These are phyloP conservation scores for Festucalex cinctus DNA, from an alignment of 2,113 vertebrate genomes.

Conservation along the genomic window DNA sequence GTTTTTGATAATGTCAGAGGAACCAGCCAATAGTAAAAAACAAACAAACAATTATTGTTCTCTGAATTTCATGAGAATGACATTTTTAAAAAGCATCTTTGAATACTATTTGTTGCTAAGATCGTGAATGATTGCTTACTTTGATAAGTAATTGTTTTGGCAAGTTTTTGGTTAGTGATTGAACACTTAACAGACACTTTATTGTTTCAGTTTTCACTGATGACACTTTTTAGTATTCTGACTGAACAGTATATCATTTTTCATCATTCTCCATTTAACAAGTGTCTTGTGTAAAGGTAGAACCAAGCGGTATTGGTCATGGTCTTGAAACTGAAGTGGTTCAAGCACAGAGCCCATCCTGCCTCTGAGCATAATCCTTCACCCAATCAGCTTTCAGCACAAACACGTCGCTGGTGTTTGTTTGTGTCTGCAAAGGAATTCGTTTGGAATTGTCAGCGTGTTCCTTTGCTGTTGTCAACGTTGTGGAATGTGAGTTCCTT, in stretches of 20 bases:
- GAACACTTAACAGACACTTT: not conserved
- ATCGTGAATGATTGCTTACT: not conserved
- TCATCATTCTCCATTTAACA: not conserved
- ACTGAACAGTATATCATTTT: not conserved
- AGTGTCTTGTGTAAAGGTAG: not conserved
- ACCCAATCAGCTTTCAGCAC: not conserved
- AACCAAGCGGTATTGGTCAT: not conserved
- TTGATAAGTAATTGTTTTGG: not conserved
- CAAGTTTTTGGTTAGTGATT: not conserved
- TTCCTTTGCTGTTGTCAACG: slow-evolving; percentile 36
- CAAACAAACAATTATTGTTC: too few relatives aligned
- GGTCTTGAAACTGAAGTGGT: not conserved
- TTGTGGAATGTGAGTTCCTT: slow-evolving; percentile 49
- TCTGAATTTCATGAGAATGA: not conserved
- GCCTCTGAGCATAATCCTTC: not conserved
- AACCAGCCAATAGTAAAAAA: too few relatives aligned
- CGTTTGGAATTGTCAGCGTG: slow-evolving; percentile 12
- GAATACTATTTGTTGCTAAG: too few relatives aligned
- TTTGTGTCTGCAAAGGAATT: slow-evolving; percentile 37
- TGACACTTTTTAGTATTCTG: not conserved
- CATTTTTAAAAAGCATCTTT: not conserved
- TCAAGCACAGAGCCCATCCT: not conserved
- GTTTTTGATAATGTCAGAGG: not conserved
- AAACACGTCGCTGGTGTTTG: slow-evolving; percentile 16
- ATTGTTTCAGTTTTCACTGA: not conserved